phyloP scores from a whole-genome alignment of 2,797 vertebrate genomes.

The Sternarchorhynchus goeldii region DNA sequence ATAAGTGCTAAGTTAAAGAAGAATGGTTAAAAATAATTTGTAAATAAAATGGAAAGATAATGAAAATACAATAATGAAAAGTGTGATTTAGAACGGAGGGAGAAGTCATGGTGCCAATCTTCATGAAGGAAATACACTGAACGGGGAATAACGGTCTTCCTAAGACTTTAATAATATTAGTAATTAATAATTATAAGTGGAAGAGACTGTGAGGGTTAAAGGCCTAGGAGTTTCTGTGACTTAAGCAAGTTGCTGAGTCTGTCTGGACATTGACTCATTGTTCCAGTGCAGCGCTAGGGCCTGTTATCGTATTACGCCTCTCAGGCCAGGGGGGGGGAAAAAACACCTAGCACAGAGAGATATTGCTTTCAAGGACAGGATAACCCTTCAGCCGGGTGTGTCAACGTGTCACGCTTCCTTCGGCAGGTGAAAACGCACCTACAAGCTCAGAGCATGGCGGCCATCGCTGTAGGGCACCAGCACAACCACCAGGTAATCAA shows the following conservation, averaged over 20 bases:
- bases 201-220: too few relatives aligned
- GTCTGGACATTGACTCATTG: not conserved
- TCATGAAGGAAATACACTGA: not conserved
- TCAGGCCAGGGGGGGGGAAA: not conserved
- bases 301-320: not conserved
- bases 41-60: too few relatives aligned
- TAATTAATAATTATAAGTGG: too few relatives aligned
- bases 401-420: slow-evolving; percentile 29
- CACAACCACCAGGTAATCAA: slow-evolving; percentile 86
- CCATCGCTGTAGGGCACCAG: slow-evolving; percentile 90
- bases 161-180: not conserved
- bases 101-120: not conserved
- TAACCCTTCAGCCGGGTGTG: not conserved
- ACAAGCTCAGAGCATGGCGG: slow-evolving; percentile 83
- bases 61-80: not conserved
- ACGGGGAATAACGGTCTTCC: not conserved
- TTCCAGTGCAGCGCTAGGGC: not conserved
- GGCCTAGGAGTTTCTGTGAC: too few relatives aligned
- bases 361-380: not conserved
- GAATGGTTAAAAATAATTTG: too few relatives aligned
- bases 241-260: not conserved
- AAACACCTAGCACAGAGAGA: not conserved
- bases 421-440: slow-evolving; percentile 91
- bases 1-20: too few relatives aligned
- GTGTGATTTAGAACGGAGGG: slow-evolving; percentile 8